A percentile compares a stretch with the other conserved stretches of the same genome.
phyloP scores from a whole-genome alignment of 1,140 invertebrate genomes.

The Formica selysi region DNA sequence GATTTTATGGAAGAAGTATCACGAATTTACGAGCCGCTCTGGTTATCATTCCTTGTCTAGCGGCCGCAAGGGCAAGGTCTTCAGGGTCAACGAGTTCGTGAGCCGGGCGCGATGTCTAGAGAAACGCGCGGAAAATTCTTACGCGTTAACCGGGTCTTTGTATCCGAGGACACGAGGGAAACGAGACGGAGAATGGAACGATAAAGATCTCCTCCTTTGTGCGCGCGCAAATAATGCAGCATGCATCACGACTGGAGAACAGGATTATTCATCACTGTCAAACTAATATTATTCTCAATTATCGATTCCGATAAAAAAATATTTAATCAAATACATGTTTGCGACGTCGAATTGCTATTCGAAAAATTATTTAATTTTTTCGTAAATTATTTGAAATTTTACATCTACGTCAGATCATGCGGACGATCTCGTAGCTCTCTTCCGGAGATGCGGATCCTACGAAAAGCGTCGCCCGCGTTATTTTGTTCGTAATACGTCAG shows the following conservation, averaged over 20 bases:
- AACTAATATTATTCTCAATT: not conserved
- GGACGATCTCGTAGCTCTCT: not conserved
- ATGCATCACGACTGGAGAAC: not conserved
- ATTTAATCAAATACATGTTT: not conserved
- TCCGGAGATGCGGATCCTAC: not conserved
- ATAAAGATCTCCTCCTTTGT: conserved; percentile 31
- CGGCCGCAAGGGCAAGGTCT: conserved; percentile 56
- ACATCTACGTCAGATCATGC: not conserved
- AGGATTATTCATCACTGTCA: conserved; percentile 27
- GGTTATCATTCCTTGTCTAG: conserved; percentile 8
- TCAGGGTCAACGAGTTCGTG: conserved; percentile 60
- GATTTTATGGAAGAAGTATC: conserved; percentile 21
- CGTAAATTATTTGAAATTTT: too few species aligned
- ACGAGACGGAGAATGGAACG: not conserved
- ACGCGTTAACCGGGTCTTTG: conserved; percentile 38
- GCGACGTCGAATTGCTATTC: not conserved
- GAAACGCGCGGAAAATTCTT: conserved; percentile 60
- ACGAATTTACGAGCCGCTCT: conserved; percentile 44
- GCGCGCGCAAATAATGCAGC: conserved; percentile 15
- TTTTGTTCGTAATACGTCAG: conserved; percentile 50
- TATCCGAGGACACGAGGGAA: not conserved
- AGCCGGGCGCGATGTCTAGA: conserved; percentile 12
- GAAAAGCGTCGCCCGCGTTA: conserved; percentile 15
- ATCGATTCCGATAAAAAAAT: not conserved
- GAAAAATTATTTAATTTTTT: not conserved